phyloP scores from a whole-genome alignment of 2,797 vertebrate species.

The Phalloptychus januarius region DNA sequence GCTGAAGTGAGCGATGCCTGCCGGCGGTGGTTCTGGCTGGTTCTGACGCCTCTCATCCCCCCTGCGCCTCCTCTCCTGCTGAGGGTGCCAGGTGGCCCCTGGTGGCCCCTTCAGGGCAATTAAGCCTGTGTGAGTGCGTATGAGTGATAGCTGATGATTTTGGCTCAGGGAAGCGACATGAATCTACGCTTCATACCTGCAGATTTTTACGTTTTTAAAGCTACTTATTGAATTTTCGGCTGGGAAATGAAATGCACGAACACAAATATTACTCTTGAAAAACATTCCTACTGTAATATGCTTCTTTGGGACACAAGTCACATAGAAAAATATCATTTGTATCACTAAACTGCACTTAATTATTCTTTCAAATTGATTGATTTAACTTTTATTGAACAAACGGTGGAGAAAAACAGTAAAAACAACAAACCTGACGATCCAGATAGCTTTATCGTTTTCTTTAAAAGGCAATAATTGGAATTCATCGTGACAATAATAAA shows the following conservation, averaged over 20 bases:
- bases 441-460: too few species aligned
- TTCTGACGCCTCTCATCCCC: conserved; percentile 39
- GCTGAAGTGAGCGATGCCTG: conserved; percentile 44
- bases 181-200: background rate
- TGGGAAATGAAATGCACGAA: background rate
- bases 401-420: too few species aligned
- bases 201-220: background rate
- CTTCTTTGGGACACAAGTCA: too few species aligned
- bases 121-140: conserved; percentile 49
- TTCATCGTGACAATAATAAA: too few species aligned
- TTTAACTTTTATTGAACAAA: too few species aligned
- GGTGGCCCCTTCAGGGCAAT: conserved; percentile 63
- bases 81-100: conserved; percentile 71
- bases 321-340: too few species aligned
- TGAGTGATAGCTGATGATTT: conserved; percentile 52
- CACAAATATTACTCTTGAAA: too few species aligned
- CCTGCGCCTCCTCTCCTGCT: conserved; percentile 50
- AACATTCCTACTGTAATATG: too few species aligned
- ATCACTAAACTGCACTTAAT: too few species aligned
- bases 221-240: background rate
- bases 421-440: too few species aligned
- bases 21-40: conserved; percentile 40
- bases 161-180: conserved; percentile 8
- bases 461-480: too few species aligned
- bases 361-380: too few species aligned